phyloP scores from a whole-genome alignment of 2,888 invertebrate genomes.

The Sphaeridia pumilis region DNA sequence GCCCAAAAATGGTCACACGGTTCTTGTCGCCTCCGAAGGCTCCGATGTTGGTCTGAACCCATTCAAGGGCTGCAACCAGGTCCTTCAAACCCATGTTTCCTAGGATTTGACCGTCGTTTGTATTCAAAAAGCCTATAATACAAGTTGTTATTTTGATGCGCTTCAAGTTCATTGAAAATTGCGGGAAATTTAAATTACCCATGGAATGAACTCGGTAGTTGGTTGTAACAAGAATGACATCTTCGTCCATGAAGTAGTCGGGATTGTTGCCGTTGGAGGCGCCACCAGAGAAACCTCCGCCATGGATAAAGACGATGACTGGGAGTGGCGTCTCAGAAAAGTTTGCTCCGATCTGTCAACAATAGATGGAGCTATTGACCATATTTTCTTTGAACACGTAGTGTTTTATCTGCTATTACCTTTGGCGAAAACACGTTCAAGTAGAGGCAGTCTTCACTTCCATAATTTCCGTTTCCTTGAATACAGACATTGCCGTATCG shows the following conservation, averaged over 20 bases:
- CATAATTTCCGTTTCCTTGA: background rate
- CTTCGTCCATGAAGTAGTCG: slow-evolving; percentile 4
- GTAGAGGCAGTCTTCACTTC: slow-evolving; percentile 2
- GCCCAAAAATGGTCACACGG: slow-evolving; percentile 3
- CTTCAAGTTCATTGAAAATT: too few relatives aligned
- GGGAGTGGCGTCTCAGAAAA: background rate
- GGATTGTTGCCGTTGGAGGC: background rate
- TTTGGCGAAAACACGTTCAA: slow-evolving; percentile 2
- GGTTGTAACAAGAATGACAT: background rate
- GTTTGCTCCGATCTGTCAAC: background rate
- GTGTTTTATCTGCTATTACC: background rate
- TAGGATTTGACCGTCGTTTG: background rate
- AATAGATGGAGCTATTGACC: background rate
- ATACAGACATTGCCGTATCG: background rate
- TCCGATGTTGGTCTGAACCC: slow-evolving; percentile 1
- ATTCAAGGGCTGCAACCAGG: background rate
- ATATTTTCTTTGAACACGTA: background rate
- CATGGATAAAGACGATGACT: slow-evolving; percentile 1
- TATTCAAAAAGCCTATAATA: slow-evolving; percentile 1
- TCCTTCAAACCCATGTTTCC: slow-evolving; percentile 7
- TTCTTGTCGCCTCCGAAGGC: background rate
- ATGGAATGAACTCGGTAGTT: slow-evolving; percentile 5
- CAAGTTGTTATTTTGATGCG: too few relatives aligned
- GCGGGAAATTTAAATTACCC: background rate
- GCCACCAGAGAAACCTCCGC: background rate